These are phyloP conservation scores for Arothron firmamentum DNA, from an alignment of 2,113 vertebrate species.

Conservation along the genomic window DNA sequence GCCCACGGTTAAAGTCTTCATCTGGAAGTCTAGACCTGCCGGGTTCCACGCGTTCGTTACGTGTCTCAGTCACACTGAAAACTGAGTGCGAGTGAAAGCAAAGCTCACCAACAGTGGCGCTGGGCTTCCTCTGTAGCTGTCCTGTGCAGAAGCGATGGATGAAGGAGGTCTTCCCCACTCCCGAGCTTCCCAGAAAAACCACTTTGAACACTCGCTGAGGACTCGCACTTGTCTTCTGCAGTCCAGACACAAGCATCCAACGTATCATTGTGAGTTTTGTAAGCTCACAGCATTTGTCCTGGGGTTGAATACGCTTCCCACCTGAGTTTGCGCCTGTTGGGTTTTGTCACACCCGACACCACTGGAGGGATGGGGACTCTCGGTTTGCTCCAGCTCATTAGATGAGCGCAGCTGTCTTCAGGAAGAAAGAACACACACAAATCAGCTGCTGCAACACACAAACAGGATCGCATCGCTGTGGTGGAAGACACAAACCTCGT, in stretches of 20 bases:
- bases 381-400: slow-evolving; percentile 45
- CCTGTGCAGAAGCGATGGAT: slow-evolving; percentile 80
- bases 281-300: neutral
- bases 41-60: neutral
- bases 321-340: slow-evolving; percentile 56
- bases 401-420: slow-evolving; percentile 59
- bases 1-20: slow-evolving; percentile 76
- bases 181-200: slow-evolving; percentile 82
- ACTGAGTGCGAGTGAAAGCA: neutral
- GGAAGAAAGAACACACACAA: slow-evolving; percentile 40
- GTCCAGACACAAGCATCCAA: slow-evolving; percentile 40
- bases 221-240: slow-evolving; percentile 41
- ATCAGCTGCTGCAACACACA: slow-evolving; percentile 23
- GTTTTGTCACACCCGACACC: slow-evolving; percentile 45
- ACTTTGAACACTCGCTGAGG: slow-evolving; percentile 79
- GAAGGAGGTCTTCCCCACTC: slow-evolving; percentile 84
- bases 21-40: slow-evolving; percentile 80
- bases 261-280: neutral
- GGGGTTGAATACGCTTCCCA: slow-evolving; percentile 35
- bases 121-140: slow-evolving; percentile 65
- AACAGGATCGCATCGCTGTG: neutral
- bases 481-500: slow-evolving; percentile 72
- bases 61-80: no score
- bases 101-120: slow-evolving; percentile 75
- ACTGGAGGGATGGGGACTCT: slow-evolving; percentile 34